These are phyloP conservation scores for Agrypnia vestita DNA, from an alignment of 1,140 invertebrate species.

Conservation along the genomic window DNA sequence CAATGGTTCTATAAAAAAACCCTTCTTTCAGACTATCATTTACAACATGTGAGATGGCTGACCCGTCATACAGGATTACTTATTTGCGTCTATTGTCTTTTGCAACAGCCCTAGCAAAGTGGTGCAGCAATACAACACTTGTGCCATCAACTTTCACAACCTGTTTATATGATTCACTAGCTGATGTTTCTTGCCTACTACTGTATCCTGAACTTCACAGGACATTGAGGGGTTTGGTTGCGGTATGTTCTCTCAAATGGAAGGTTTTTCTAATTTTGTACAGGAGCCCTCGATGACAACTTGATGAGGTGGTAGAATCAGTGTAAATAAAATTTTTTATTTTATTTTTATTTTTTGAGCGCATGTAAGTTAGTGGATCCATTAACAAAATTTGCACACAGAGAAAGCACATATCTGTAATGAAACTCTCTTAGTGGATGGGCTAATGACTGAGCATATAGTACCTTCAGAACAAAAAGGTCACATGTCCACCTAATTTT, in stretches of 20 bases:
- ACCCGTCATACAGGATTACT: conserved; percentile 61
- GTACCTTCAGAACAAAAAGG: too few relatives aligned
- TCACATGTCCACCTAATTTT: too few relatives aligned
- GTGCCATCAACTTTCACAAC: conserved; percentile 62
- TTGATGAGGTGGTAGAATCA: too few relatives aligned
- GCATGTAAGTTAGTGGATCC: too few relatives aligned
- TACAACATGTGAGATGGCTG: conserved; percentile 61
- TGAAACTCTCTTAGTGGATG: too few relatives aligned
- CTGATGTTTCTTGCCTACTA: conserved; percentile 62
- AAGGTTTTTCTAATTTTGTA: background rate
- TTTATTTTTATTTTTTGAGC: background rate
- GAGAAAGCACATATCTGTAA: too few relatives aligned
- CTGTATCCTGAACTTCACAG: conserved; percentile 65
- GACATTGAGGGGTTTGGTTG: conserved; percentile 62
- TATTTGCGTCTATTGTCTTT: conserved; percentile 63
- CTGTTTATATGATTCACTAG: conserved; percentile 64
- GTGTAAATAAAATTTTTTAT: conserved; percentile 6
- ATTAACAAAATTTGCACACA: too few relatives aligned
- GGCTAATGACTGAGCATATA: too few relatives aligned
- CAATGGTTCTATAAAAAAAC: background rate
- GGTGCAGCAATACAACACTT: conserved; percentile 60
- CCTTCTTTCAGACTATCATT: conserved; percentile 64
- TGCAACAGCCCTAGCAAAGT: conserved; percentile 61
- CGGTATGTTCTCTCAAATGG: conserved; percentile 57
- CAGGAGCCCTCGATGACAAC: background rate